Base-by-base conservation (phyloP, 2,797 vertebrate genomes). In the Lepilemur ruficaudatus region DNA sequence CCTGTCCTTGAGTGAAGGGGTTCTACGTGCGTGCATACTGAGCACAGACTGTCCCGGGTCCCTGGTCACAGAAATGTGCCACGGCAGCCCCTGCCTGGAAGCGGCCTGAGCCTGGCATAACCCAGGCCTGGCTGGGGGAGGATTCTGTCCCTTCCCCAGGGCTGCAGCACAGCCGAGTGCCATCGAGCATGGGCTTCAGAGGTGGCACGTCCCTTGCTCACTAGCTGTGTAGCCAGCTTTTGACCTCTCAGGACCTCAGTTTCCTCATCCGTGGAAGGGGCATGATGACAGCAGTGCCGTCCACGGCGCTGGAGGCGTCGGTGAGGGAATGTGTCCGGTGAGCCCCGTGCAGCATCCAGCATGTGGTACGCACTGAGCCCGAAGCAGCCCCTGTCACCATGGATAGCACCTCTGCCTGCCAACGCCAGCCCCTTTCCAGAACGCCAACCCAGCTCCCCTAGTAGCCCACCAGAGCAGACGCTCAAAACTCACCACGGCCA, bases 291-390 rank as follows among this genome's bases (percentile, higher is more conserved):
- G 0, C 55, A 8, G 43, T 22, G 41, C 72, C 28, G 2, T 57
- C 13, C 23, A 20, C 23, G 25, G 15, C 0, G 12, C 2, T 0
- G 15, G 18, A 18, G 63, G 28, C 5, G n/a, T 41, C 35, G 0
- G 69, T 6, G 30, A 35, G 69, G 14, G 25, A 28, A 2, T 0
- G 28, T 5, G 0, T 12, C 15, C 30, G 30, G 2, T 13, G 48
- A 28, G 32, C 22, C 57, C 11, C 0, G 22, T 0, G 10, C 4
- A 1, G 35, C 2, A 0, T 22, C 32, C 2, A 5, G 25, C 0
- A 8, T 4, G 52, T 61, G 67, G 20, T 0, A 2, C 22, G 2
- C 0, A 22, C 43, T 18, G 12, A 0, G 11, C n/a, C 38, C n/a
- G 15, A 23, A n/a, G 70, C 61, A 41, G 46, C 46, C 67, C 73